These are phyloP conservation scores for Scrobipalpa costella DNA, from an alignment of 2,888 invertebrate species.

Conservation along the genomic window DNA sequence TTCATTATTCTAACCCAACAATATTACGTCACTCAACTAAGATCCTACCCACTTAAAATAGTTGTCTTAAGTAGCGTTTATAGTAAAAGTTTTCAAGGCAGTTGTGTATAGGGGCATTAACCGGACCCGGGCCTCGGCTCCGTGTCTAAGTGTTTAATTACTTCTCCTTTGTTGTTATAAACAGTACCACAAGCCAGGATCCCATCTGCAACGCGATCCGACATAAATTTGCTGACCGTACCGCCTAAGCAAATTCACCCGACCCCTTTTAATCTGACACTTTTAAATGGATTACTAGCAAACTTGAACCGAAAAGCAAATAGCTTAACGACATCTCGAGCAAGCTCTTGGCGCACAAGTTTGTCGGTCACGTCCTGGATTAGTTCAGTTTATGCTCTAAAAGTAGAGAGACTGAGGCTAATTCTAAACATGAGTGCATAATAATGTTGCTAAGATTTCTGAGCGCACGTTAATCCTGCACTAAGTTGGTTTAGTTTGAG, in stretches of 20 bases:
- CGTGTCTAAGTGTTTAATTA: slow-evolving; percentile 68
- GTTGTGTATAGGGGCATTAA: slow-evolving; percentile 30
- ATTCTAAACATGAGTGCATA: slow-evolving; percentile 17
- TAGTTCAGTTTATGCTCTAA: slow-evolving; percentile 21
- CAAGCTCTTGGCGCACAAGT: slow-evolving; percentile 40
- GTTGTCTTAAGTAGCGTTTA: slow-evolving; percentile 25
- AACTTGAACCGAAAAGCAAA: slow-evolving; percentile 51
- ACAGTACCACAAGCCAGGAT: slow-evolving; percentile 57
- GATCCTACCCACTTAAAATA: slow-evolving; percentile 2
- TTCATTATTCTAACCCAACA: too few species aligned
- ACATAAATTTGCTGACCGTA: slow-evolving; percentile 67
- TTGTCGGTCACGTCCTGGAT: slow-evolving; percentile 35
- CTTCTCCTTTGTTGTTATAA: slow-evolving; percentile 69
- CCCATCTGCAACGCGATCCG: slow-evolving; percentile 59
- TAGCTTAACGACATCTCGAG: slow-evolving; percentile 41
- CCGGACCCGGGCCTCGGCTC: slow-evolving; percentile 43
- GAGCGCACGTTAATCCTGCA: background rate
- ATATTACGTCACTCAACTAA: too few species aligned
- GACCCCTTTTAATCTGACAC: slow-evolving; percentile 65
- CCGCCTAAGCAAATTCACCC: slow-evolving; percentile 65
- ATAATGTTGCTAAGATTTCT: slow-evolving; percentile 6
- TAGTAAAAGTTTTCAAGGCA: slow-evolving; percentile 27
- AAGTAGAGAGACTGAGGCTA: background rate
- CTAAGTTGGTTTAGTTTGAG: too few species aligned
- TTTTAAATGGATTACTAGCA: slow-evolving; percentile 65